Percentiles rank a stretch among this genome's conserved stretches.
phyloP scores from a whole-genome alignment of 2,888 invertebrate species.

The Sesia bembeciformis region DNA sequence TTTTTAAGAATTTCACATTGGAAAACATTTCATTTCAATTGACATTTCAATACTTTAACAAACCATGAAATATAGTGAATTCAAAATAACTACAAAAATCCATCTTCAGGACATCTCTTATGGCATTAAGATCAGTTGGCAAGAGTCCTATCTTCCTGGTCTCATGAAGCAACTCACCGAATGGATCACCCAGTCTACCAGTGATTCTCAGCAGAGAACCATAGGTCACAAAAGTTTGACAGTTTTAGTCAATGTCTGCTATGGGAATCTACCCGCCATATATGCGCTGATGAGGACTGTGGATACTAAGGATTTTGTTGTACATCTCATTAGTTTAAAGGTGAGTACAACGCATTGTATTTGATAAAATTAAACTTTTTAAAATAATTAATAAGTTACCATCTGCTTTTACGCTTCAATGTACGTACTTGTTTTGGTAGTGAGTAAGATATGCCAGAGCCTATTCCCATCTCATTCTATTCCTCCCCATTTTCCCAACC shows the following conservation, averaged over 20 bases:
- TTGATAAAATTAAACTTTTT: too few species aligned
- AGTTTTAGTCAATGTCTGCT: conserved; percentile 85
- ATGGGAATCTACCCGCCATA: conserved; percentile 83
- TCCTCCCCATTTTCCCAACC: background rate
- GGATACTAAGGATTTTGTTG: conserved; percentile 79
- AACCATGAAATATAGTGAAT: too few species aligned
- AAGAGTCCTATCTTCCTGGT: conserved; percentile 81
- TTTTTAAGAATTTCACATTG: too few species aligned
- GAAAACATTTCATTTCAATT: too few species aligned
- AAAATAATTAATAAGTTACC: too few species aligned
- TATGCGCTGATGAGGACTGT: conserved; percentile 82
- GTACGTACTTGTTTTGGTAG: too few species aligned
- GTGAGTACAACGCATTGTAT: conserved; percentile 28
- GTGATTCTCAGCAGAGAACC: conserved; percentile 47
- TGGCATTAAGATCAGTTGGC: conserved; percentile 86
- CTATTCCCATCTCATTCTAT: background rate
- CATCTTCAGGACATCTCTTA: conserved; percentile 80
- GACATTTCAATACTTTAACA: too few species aligned
- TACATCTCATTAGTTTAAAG: conserved; percentile 76
- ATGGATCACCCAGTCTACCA: conserved; percentile 73
- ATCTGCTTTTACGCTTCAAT: too few species aligned
- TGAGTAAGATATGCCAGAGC: too few species aligned
- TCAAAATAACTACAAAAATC: too few species aligned
- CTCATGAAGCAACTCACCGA: conserved; percentile 79
- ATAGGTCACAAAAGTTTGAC: conserved; percentile 75